Percentiles rank a stretch among this genome's conserved stretches.
These are phyloP conservation scores for Ranitomeya imitator DNA, from an alignment of 2,113 vertebrate species.

Conservation along the genomic window DNA sequence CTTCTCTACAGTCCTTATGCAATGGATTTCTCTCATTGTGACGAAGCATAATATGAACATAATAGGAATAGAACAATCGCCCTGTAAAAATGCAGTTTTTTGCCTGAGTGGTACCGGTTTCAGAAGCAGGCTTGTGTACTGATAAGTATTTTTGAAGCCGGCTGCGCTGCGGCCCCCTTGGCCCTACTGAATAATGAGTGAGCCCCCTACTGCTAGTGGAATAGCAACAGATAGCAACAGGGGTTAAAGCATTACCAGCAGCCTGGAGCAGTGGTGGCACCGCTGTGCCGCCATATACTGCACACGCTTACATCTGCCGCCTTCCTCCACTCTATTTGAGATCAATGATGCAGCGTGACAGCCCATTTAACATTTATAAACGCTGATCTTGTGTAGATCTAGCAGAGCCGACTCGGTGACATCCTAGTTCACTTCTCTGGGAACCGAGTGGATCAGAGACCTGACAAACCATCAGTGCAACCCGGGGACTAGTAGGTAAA, in stretches of 20 bases:
- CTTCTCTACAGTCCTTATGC: not conserved
- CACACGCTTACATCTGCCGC: not conserved
- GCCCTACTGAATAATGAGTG: not conserved
- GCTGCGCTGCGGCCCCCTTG: not conserved
- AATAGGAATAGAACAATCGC: not conserved
- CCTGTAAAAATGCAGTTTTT: not conserved
- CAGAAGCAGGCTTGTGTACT: not conserved
- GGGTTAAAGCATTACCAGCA: not conserved
- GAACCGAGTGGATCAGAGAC: too few relatives aligned
- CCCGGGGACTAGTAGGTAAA: too few relatives aligned
- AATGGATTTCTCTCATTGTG: not conserved
- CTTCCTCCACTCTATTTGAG: not conserved
- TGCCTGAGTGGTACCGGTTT: not conserved
- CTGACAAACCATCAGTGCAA: too few relatives aligned
- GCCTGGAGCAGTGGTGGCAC: not conserved
- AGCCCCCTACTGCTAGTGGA: not conserved
- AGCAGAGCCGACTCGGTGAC: not conserved
- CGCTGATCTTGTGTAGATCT: not conserved
- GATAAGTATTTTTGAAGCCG: not conserved
- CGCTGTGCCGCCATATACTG: not conserved
- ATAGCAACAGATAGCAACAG: not conserved
- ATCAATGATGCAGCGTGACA: not conserved
- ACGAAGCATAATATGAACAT: not conserved
- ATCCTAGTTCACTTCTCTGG: not conserved
- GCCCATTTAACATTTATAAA: constrained; percentile 5